Base-by-base conservation (phyloP, 1,140 invertebrate species). In the Drosophila sucinea region DNA sequence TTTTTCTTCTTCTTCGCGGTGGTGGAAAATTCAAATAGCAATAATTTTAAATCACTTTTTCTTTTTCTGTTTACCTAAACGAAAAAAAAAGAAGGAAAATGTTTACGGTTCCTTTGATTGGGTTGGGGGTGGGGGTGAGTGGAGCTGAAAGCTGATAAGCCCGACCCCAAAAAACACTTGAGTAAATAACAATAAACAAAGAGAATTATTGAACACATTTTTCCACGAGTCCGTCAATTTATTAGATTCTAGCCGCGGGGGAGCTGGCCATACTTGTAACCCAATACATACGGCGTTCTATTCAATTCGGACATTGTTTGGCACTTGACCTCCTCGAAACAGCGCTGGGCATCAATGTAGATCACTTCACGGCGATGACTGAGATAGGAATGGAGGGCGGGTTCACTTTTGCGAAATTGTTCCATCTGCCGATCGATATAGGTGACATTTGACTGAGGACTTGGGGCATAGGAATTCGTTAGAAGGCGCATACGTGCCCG, bases 1-100 rank as follows among this genome's bases (percentile, higher is more conserved):
- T 32, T 67, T 74, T 70, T 64, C 44, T 80, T 72, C 63, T 73
- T 65, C 69, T 81, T 68, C 56, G 38, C 60, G 54, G 81, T 78
- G 81, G 71, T 71, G 76, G 83, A 87, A 86, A 86, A 87, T 87
- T 87, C 79, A 86, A 86, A 87, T 83, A 83, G 76, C 83, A 87
- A 79, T 79, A 71, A 75, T 79, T 79, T 76, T 23, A 79, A 86
- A 83, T 86, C 79, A 83, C 76, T 86, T 86, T 81, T 65, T 56
- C 60, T 30, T 63, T 65, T 79, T 56, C 47, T 86, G 83, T 86
- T 86, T 86, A 87, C 83, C 83, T 87, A 85, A 85, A 78, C 78
- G 73, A 60, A 75, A 74, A 67, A 72, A 30, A 4, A 67, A 72
- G 2, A 30, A 4, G 66, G 72, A 66, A 83, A 78, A 70, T 71